Percentiles rank a stretch among this genome's conserved stretches.
These are phyloP conservation scores for Delphinus delphis DNA, from an alignment of 2,113 vertebrate genomes.

Conservation along the genomic window DNA sequence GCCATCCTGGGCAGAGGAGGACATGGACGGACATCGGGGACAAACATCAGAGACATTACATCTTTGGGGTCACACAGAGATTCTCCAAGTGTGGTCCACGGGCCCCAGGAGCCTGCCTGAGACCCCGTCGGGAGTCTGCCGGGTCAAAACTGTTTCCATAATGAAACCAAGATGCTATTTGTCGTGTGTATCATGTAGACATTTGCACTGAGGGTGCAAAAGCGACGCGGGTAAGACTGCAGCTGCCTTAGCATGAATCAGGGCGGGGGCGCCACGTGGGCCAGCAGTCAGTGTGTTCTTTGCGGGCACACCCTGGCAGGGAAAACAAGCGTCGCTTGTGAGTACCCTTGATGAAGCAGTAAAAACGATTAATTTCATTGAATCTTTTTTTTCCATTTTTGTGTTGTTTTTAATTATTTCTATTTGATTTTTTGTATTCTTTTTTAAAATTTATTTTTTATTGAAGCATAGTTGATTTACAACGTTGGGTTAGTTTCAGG, in stretches of 20 bases:
- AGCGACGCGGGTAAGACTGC: fast-evolving
- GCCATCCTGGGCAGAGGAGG: background rate
- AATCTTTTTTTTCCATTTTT: background rate
- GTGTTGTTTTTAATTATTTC: background rate
- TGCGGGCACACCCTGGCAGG: too few species aligned
- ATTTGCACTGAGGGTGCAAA: too few species aligned
- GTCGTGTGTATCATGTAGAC: background rate
- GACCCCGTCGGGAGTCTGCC: background rate
- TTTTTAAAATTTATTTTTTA: background rate
- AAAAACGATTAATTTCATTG: too few species aligned
- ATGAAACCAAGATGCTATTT: too few species aligned
- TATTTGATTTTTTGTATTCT: background rate
- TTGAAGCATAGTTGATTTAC: background rate
- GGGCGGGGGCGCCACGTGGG: fast-evolving
- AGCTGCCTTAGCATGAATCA: fast-evolving
- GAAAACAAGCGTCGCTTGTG: background rate
- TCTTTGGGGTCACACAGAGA: fast-evolving
- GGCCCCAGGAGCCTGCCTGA: background rate
- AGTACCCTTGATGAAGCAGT: background rate
- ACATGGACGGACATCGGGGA: fast-evolving
- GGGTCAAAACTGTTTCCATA: background rate
- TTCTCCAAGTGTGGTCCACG: background rate
- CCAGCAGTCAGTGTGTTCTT: background rate
- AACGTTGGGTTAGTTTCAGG: background rate
- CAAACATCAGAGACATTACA: fast-evolving